Base-by-base conservation (phyloP, 35 echinoderm and acorn worm genomes). In the Amphiura filiformis region DNA sequence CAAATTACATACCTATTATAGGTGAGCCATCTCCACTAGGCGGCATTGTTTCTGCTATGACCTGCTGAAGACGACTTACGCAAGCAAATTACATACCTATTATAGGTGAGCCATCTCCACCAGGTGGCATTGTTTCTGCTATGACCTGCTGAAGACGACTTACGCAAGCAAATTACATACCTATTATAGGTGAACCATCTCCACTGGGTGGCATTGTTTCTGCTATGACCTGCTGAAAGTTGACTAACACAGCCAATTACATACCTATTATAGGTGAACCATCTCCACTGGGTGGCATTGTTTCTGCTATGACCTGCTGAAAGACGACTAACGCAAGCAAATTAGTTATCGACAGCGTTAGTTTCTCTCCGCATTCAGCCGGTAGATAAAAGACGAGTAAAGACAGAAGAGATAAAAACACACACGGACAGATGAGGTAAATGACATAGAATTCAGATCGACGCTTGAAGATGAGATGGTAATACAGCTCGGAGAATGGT, bases 391-490 rank as follows among this genome's bases (percentile, higher is more conserved):
- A 82, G 30, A 82, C 80, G 5, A 82, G 39, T 32, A 82, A 30
- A 26, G 42, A 32, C 39, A 82, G 33, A 14, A 82, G n/a, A 1
- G 80, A 82, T 47, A 82, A n/a, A 32, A 82, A 39, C 37, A 82
- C 42, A 47, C 80, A 82, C 13, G 80, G 80, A 30, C 38, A 42
- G 1, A 82, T 82, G 12, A 82, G 39, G 42, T 82, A 42, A 9
- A 82, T 47, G 36, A 82, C 80, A 26, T 82, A 82, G 30, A 82
- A 82, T 13, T 42, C 30, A n/a, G 80, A 82, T 28, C 80, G 38
- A n/a, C 80, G 36, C 30, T 47, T 38, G 22, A 82, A 82, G 42
- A 82, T 47, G 7, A 82, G 39, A 35, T 39, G 38, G 39, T 82
- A 82, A 31, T 42, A 32, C 18, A 82, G 37, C 37, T 82, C 37